Conservation (phyloP, 2,797 vertebrate species). For the Cossypha polioptera region DNA sequence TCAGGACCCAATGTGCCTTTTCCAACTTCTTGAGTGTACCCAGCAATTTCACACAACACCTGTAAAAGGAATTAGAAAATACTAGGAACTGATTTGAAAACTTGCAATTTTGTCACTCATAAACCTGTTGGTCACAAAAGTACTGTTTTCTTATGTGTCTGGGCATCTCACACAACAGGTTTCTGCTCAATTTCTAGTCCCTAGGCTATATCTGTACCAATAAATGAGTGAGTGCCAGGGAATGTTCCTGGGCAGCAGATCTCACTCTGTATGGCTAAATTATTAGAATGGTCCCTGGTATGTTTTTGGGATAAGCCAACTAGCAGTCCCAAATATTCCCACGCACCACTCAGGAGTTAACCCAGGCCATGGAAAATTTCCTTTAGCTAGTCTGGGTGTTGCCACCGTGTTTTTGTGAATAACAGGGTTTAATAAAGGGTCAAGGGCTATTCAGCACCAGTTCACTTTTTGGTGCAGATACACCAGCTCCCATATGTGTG, state of each 20-base stretch:
- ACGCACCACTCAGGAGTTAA: not conserved
- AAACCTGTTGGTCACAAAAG: not conserved
- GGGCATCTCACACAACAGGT: not conserved
- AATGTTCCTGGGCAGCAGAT: conserved; percentile 7
- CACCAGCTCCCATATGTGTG: not conserved
- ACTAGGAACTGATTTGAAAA: not conserved
- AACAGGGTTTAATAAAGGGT: not conserved
- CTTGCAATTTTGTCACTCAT: not conserved
- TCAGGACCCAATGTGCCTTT: not conserved
- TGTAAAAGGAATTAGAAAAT: not conserved
- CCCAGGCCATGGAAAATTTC: not conserved
- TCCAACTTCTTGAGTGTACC: not conserved
- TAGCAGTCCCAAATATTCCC: not conserved
- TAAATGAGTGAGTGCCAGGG: not conserved
- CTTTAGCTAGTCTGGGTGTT: not conserved
- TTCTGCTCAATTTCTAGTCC: not conserved
- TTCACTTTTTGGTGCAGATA: not conserved
- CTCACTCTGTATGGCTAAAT: not conserved
- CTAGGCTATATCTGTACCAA: not conserved
- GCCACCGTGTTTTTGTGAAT: not conserved
- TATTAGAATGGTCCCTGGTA: not conserved
- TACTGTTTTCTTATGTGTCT: not conserved
- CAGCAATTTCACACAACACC: not conserved
- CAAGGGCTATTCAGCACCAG: not conserved
- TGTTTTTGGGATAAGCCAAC: not conserved